Conservation (phyloP, 1,140 invertebrate species). For the Micrasema minimum region DNA sequence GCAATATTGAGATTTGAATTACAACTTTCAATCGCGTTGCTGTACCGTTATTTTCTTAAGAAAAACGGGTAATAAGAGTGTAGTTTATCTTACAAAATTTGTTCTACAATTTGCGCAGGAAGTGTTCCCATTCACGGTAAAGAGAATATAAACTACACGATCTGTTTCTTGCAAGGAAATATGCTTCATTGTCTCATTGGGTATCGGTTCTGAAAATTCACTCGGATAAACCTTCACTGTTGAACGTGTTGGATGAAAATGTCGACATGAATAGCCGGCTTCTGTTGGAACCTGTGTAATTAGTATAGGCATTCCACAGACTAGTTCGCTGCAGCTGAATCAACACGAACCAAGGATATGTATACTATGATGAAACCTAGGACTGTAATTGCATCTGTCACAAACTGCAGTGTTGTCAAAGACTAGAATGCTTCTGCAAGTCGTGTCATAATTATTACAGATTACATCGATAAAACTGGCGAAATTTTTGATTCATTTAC, state of each 20-base stretch:
- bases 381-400: too few relatives aligned
- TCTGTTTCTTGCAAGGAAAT: constrained; percentile 14
- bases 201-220: neutral
- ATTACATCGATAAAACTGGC: too few relatives aligned
- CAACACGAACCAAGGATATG: too few relatives aligned
- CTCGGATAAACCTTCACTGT: neutral
- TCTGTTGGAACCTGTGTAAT: neutral
- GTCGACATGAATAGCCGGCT: neutral
- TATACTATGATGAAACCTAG: too few relatives aligned
- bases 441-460: too few relatives aligned
- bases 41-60: too few relatives aligned
- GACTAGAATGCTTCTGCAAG: too few relatives aligned
- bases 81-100: constrained; percentile 10
- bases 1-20: too few relatives aligned
- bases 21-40: too few relatives aligned
- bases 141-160: constrained; percentile 16
- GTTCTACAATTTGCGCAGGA: constrained; percentile 3
- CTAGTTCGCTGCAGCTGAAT: neutral
- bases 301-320: constrained; percentile 3
- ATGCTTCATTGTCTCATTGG: constrained; percentile 9
- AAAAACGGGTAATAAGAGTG: too few relatives aligned
- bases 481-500: too few relatives aligned
- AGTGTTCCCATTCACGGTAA: neutral
- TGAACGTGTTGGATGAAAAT: neutral
- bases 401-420: too few relatives aligned